Percentiles rank a stretch among this genome's conserved stretches.
Conservation (phyloP, 2,113 vertebrate genomes). For the Sebastes fasciatus region DNA sequence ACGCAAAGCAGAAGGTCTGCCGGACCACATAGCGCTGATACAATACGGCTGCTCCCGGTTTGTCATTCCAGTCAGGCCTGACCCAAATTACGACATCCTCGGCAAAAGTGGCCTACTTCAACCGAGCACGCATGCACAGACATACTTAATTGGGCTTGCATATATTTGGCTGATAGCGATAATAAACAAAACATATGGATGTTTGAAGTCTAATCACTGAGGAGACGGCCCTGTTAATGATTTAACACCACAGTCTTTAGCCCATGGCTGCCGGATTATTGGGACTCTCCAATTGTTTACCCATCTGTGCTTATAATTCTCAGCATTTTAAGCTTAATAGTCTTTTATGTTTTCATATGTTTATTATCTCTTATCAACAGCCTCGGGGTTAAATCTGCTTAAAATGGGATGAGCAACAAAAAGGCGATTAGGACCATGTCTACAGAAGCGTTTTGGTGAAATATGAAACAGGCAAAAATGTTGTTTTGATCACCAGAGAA, state of each 20-base stretch:
- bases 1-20: constrained; percentile 78
- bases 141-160: constrained; percentile 49
- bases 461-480: constrained; percentile 29
- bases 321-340: constrained; percentile 62
- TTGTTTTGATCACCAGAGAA: constrained; percentile 28
- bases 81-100: constrained; percentile 82
- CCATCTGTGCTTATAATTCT: constrained; percentile 55
- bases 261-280: constrained; percentile 67
- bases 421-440: constrained; percentile 59
- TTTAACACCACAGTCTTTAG: constrained; percentile 59
- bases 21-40: constrained; percentile 68
- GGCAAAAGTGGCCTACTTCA: constrained; percentile 69
- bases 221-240: constrained; percentile 59
- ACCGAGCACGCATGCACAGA: constrained; percentile 39
- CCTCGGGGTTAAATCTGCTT: constrained; percentile 55
- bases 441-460: constrained; percentile 23
- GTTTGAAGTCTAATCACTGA: constrained; percentile 78
- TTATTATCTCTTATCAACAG: constrained; percentile 73
- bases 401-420: constrained; percentile 65
- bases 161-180: constrained; percentile 61
- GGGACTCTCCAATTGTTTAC: constrained; percentile 64
- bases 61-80: constrained; percentile 86
- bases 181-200: constrained; percentile 72
- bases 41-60: constrained; percentile 71
- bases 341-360: constrained; percentile 67